These are phyloP conservation scores for Idaea biselata DNA, from an alignment of 2,888 invertebrate species.

Conservation along the genomic window DNA sequence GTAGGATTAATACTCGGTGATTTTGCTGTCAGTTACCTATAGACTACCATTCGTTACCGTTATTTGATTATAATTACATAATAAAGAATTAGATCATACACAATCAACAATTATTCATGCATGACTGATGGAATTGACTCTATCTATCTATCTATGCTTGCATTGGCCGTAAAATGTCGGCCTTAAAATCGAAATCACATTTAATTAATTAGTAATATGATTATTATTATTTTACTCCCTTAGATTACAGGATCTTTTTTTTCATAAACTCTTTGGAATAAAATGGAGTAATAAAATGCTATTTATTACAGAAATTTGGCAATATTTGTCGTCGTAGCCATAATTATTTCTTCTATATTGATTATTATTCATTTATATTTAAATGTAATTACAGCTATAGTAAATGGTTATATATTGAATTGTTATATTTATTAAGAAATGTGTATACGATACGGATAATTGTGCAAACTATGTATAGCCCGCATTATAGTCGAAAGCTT, in stretches of 20 bases:
- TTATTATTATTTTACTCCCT: neutral
- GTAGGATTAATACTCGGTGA: too few species aligned
- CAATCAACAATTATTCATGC: too few species aligned
- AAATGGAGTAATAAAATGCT: conserved; percentile 50
- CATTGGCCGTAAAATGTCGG: too few species aligned
- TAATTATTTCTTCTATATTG: conserved; percentile 45
- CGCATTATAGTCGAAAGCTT: conserved; percentile 18
- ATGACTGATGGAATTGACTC: too few species aligned
- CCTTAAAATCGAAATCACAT: too few species aligned
- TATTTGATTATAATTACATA: too few species aligned
- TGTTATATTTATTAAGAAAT: conserved; percentile 32
- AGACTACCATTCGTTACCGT: too few species aligned
- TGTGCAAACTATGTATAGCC: conserved; percentile 37
- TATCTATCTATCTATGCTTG: too few species aligned
- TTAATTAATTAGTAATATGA: too few species aligned
- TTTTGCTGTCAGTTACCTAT: too few species aligned
- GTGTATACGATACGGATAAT: conserved; percentile 49
- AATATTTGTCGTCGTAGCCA: conserved; percentile 55
- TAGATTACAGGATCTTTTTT: conserved; percentile 26
- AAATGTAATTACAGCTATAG: conserved; percentile 40
- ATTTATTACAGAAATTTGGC: conserved; percentile 60
- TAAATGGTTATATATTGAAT: conserved; percentile 36
- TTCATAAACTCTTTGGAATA: conserved; percentile 69
- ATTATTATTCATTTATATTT: conserved; percentile 44
- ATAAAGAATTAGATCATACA: too few species aligned